phyloP scores from a whole-genome alignment of 2,797 vertebrate species.

The Microctenopoma steveboyesi region DNA sequence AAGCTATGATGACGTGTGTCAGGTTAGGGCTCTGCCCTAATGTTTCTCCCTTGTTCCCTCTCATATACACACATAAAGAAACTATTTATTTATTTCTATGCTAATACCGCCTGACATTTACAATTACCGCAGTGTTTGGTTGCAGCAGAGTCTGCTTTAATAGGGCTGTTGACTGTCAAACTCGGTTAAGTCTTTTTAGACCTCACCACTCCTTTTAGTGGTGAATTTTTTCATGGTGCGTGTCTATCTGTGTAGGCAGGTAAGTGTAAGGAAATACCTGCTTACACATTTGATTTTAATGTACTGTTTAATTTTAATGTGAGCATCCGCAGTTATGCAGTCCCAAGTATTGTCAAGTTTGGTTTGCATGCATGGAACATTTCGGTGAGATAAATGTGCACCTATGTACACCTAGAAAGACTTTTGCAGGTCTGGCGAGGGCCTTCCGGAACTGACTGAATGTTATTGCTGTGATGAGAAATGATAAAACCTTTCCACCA shows the following conservation, averaged over 20 bases:
- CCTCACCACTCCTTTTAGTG: slow-evolving; percentile 71
- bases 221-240: slow-evolving; percentile 69
- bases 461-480: slow-evolving; percentile 57
- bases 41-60: slow-evolving; percentile 52
- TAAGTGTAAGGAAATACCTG: slow-evolving; percentile 30
- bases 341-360: background rate
- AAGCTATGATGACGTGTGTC: slow-evolving; percentile 53
- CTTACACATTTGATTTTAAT: slow-evolving; percentile 24
- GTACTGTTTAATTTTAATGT: slow-evolving; percentile 26
- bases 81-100: slow-evolving; percentile 84
- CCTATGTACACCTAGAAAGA: slow-evolving; percentile 46
- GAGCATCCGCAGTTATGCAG: slow-evolving; percentile 1
- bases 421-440: slow-evolving; percentile 54
- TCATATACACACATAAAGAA: slow-evolving; percentile 56
- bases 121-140: slow-evolving; percentile 84
- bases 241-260: slow-evolving; percentile 21
- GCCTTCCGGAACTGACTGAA: slow-evolving; percentile 48
- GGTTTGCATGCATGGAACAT: slow-evolving; percentile 1
- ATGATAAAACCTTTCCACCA: slow-evolving; percentile 66
- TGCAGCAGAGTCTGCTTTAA: slow-evolving; percentile 81
- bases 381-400: slow-evolving; percentile 18
- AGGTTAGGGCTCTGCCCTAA: slow-evolving; percentile 25
- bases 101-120: slow-evolving; percentile 87
- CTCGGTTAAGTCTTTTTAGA: slow-evolving; percentile 80
- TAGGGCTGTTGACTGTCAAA: slow-evolving; percentile 86